Conservation (phyloP, 2,888 invertebrate species). For the Caenorhabditis drosophilae region DNA sequence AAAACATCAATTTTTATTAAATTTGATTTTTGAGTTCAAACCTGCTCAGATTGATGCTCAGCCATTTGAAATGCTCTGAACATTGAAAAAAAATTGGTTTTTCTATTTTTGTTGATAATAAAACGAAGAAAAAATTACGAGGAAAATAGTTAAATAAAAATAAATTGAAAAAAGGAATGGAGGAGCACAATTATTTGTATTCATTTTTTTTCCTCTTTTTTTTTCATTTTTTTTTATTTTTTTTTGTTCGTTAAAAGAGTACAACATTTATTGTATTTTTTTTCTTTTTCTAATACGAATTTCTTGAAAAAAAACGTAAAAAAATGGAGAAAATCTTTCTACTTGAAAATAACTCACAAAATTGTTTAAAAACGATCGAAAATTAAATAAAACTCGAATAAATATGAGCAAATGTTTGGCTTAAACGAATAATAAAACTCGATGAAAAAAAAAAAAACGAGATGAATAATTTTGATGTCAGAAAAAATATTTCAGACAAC, state of each 20-base stretch:
- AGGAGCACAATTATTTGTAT: conserved; percentile 3
- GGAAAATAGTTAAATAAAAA: conserved; percentile 1
- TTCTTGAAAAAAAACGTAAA: conserved; percentile 1
- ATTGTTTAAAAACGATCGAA: too few species aligned
- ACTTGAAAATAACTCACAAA: too few species aligned
- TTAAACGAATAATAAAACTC: neutral
- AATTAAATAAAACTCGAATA: too few species aligned
- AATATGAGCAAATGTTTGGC: neutral
- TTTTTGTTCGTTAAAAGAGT: too few species aligned
- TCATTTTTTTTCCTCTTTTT: conserved; percentile 4
- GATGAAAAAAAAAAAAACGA: neutral
- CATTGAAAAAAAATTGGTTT: too few species aligned
- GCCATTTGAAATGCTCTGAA: conserved; percentile 38
- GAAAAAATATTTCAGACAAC: too few species aligned
- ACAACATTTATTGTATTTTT: neutral
- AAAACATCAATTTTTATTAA: neutral
- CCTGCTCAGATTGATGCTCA: conserved; percentile 32
- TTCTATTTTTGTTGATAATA: conserved; percentile 2
- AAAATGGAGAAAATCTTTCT: conserved; percentile 11
- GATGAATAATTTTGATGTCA: too few species aligned
- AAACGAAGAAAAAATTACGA: neutral
- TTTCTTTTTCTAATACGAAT: neutral
- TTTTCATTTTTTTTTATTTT: conserved; percentile 3
- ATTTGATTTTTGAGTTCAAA: neutral
- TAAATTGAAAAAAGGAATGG: conserved; percentile 4